Conservation (phyloP, 2,888 invertebrate species). For the Epistrophe eligans region DNA sequence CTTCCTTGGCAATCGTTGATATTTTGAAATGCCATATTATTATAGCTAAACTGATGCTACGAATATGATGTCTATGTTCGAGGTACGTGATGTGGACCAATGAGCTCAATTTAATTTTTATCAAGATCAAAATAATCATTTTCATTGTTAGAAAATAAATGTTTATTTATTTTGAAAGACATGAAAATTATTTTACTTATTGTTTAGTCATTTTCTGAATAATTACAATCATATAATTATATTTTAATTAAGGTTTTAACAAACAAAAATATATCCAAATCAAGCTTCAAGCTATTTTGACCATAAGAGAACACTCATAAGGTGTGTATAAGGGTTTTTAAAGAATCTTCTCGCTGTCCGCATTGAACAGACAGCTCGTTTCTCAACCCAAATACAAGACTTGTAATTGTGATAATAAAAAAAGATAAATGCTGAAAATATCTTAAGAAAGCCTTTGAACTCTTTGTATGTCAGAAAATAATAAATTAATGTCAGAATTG, state of each 20-base stretch:
- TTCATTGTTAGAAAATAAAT: conserved; percentile 10
- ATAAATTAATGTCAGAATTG: too few relatives aligned
- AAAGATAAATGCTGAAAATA: too few relatives aligned
- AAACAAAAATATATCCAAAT: too few relatives aligned
- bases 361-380: too few relatives aligned
- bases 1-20: conserved; percentile 48
- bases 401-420: too few relatives aligned
- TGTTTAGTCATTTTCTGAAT: background rate
- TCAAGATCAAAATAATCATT: conserved; percentile 20
- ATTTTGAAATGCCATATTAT: conserved; percentile 35
- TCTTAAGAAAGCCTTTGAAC: too few relatives aligned
- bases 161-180: conserved; percentile 1
- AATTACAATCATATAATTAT: background rate
- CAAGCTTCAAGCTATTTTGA: too few relatives aligned
- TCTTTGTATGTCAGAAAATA: too few relatives aligned
- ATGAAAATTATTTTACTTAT: conserved; percentile 1
- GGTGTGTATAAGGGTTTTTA: too few relatives aligned
- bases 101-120: conserved; percentile 14
- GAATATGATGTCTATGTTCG: background rate
- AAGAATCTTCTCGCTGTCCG: too few relatives aligned
- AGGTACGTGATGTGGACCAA: conserved; percentile 35
- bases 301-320: too few relatives aligned
- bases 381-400: too few relatives aligned
- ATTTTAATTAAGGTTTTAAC: background rate
- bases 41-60: conserved; percentile 1